These are phyloP conservation scores for Catagonus wagneri DNA, from an alignment of 2,113 vertebrate genomes.

Conservation along the genomic window DNA sequence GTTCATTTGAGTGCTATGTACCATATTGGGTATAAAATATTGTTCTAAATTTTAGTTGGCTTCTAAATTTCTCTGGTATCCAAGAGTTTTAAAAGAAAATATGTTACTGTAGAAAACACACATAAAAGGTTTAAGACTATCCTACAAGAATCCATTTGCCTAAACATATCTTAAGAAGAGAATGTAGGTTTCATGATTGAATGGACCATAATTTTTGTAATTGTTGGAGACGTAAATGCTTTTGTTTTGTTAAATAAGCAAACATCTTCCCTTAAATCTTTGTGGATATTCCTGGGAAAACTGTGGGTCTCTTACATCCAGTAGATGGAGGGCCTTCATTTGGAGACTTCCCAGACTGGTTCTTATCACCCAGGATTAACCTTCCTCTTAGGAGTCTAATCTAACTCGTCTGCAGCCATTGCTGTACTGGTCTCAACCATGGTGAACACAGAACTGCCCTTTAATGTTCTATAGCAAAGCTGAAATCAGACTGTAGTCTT, in stretches of 20 bases:
- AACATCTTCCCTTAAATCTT: slow-evolving; percentile 22
- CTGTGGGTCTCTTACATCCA: not conserved
- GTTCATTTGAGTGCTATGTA: not conserved
- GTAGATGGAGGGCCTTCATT: not conserved
- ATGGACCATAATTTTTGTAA: not conserved
- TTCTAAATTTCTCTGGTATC: slow-evolving; percentile 8
- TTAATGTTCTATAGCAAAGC: not conserved
- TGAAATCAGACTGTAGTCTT: slow-evolving; percentile 23
- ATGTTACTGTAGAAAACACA: not conserved
- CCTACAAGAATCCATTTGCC: not conserved
- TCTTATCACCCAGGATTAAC: not conserved
- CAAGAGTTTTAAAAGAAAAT: slow-evolving; percentile 26
- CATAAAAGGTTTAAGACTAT: not conserved
- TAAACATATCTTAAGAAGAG: not conserved
- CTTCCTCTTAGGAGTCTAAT: not conserved
- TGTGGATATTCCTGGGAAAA: not conserved
- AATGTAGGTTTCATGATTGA: not conserved
- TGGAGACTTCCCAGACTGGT: not conserved
- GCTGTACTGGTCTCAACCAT: not conserved
- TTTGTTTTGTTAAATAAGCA: not conserved
- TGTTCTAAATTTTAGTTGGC: slow-evolving; percentile 37
- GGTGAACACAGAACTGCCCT: not conserved
- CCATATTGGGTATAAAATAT: not conserved
- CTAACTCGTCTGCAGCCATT: not conserved
- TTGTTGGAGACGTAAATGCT: not conserved